Percentiles rank a stretch among this genome's conserved stretches.
phyloP scores from a whole-genome alignment of 2,113 vertebrate species.

The Aythya baeri region DNA sequence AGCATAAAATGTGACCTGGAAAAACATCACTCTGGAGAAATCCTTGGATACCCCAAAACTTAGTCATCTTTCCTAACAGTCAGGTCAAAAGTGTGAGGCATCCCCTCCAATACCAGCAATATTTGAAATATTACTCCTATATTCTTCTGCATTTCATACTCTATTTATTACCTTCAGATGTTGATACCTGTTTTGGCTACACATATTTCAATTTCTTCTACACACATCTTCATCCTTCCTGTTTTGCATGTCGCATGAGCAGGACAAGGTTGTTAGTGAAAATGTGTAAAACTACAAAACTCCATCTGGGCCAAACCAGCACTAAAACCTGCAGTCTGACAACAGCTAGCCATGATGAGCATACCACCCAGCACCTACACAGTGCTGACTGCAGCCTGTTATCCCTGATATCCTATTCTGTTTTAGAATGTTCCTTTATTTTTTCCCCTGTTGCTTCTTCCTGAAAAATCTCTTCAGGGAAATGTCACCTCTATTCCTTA shows the following conservation, averaged over 20 bases:
- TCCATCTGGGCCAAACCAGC: neutral
- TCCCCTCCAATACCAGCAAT: neutral
- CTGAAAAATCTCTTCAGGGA: neutral
- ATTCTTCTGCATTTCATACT: neutral
- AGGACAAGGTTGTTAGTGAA: neutral
- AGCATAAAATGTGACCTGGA: neutral
- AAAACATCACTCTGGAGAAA: neutral
- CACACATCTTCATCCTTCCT: neutral
- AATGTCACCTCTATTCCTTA: neutral
- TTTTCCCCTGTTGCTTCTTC: neutral
- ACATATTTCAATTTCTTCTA: neutral
- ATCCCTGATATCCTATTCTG: neutral
- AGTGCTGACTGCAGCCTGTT: rapidly evolving
- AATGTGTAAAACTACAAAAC: rapidly evolving
- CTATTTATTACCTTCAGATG: neutral
- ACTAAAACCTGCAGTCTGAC: neutral
- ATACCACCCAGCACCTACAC: neutral
- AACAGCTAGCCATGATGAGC: neutral
- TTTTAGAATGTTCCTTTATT: neutral
- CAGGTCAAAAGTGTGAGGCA: neutral
- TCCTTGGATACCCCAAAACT: neutral
- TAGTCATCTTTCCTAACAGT: neutral
- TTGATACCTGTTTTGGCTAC: neutral
- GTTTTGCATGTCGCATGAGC: neutral
- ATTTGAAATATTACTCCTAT: neutral